These are phyloP conservation scores for Acanthosepion esculentum DNA, from an alignment of 2,888 invertebrate species.

Conservation along the genomic window DNA sequence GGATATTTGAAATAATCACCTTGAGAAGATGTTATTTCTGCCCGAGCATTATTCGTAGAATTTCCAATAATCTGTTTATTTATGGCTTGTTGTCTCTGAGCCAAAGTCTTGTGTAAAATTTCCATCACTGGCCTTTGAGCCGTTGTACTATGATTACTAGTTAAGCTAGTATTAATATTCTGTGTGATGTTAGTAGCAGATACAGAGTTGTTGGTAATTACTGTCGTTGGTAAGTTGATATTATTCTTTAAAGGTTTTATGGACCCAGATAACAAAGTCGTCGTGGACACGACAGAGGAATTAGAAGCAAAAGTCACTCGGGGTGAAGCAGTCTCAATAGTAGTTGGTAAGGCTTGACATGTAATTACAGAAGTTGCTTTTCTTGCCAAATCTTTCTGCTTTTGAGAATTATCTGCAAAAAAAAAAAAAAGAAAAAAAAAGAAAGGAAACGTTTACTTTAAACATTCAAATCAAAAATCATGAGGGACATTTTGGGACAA, in stretches of 20 bases:
- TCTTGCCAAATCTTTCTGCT: not conserved
- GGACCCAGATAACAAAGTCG: not conserved
- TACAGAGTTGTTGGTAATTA: not conserved
- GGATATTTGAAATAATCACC: not conserved
- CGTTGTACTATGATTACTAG: not conserved
- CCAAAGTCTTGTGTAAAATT: conserved; percentile 38
- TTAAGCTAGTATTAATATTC: not conserved
- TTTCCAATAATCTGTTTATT: not conserved
- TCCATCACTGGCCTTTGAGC: not conserved
- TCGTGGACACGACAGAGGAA: not conserved
- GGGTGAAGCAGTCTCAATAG: not conserved
- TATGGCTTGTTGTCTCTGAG: conserved; percentile 24
- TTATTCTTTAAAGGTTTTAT: not conserved
- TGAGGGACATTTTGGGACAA: not conserved
- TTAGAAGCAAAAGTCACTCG: not conserved
- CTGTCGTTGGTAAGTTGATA: not conserved
- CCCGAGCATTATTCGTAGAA: not conserved
- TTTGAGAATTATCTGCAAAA: not conserved
- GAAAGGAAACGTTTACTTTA: not conserved
- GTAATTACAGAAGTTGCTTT: not conserved
- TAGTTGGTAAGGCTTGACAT: not conserved
- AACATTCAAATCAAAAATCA: not conserved
- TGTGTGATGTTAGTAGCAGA: conserved; percentile 35
- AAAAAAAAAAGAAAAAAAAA: no score
- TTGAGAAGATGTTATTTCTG: not conserved